Percentiles rank a stretch among this genome's conserved stretches.
Conservation (phyloP, 30 jellyfish, hydroid and myxozoan genomes). For the Euphysa ruthae region DNA sequence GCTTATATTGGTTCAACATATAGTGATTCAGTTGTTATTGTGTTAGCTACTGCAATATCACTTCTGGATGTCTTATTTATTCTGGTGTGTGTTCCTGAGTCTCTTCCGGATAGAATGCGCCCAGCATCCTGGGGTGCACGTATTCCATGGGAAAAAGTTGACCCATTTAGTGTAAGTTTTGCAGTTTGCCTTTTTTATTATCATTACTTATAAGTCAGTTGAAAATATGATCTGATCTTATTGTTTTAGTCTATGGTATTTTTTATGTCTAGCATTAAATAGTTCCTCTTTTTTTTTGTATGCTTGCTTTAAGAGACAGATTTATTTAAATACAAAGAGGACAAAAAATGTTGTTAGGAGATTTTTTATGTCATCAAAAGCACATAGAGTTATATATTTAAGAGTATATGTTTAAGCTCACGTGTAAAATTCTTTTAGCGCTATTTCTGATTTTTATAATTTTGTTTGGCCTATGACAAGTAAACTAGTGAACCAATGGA, state of each 20-base stretch:
- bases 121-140: slow-evolving; percentile 99
- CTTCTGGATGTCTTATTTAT: slow-evolving; percentile 74
- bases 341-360: too few relatives aligned
- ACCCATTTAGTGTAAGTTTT: slow-evolving; percentile 83
- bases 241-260: not conserved
- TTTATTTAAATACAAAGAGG: too few relatives aligned
- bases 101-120: slow-evolving; percentile 96
- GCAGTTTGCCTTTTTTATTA: not conserved
- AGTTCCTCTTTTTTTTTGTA: not conserved
- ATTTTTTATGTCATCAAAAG: too few relatives aligned
- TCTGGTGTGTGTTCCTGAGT: slow-evolving; percentile 87
- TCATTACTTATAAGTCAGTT: not conserved
- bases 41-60: slow-evolving; percentile 90
- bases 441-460: too few relatives aligned
- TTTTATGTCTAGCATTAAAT: not conserved
- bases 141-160: slow-evolving; percentile 98
- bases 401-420: too few relatives aligned
- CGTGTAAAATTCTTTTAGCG: too few relatives aligned
- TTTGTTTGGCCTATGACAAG: too few relatives aligned
- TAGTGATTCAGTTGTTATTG: slow-evolving; percentile 78
- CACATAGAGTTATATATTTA: too few relatives aligned
- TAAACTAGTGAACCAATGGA: too few relatives aligned
- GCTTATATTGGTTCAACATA: slow-evolving; percentile 68
- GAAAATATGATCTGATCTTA: not conserved
- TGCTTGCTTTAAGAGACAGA: too few relatives aligned